These are phyloP conservation scores for Hydra vulgaris DNA, from an alignment of 30 jellyfish, hydroid and myxozoan genomes.

Conservation along the genomic window DNA sequence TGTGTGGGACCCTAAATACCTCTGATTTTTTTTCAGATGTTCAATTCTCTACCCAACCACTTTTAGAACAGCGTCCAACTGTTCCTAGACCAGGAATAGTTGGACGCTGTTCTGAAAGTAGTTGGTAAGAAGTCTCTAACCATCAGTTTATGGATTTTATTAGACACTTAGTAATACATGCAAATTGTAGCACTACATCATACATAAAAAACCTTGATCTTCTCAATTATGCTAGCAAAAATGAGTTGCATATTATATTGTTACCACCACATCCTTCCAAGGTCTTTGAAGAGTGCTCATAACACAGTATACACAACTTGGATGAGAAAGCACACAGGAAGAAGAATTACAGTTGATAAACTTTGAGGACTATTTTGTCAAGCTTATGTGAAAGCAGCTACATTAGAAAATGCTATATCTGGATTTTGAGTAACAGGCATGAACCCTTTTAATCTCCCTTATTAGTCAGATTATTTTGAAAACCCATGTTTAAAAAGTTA, in stretches of 20 bases:
- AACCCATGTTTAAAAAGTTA: not conserved
- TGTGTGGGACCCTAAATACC: not conserved
- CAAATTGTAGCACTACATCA: not conserved
- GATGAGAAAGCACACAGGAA: constrained; percentile 9
- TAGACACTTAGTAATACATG: not conserved
- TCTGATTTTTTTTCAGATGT: not conserved
- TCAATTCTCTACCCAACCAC: no score
- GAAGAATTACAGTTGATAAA: constrained; percentile 7
- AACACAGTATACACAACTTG: not conserved
- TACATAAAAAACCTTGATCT: not conserved
- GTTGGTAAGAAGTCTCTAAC: not conserved
- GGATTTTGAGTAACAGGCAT: constrained; percentile 6
- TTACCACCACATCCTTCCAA: not conserved
- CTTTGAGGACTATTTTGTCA: constrained; percentile 7
- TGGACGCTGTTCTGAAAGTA: not conserved
- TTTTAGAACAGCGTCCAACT: no score
- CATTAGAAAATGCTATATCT: not conserved
- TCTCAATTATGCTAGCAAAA: not conserved
- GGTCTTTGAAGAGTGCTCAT: constrained; percentile 1
- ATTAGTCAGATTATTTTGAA: constrained; percentile 1
- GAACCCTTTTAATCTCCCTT: not conserved
- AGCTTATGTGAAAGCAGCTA: constrained; percentile 4
- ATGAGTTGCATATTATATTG: not conserved
- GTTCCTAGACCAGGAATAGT: not conserved
- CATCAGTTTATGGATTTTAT: not conserved